Percentiles rank a stretch among this genome's conserved stretches.
phyloP scores from a whole-genome alignment of 2,113 vertebrate genomes.

The Phoxinus phoxinus region DNA sequence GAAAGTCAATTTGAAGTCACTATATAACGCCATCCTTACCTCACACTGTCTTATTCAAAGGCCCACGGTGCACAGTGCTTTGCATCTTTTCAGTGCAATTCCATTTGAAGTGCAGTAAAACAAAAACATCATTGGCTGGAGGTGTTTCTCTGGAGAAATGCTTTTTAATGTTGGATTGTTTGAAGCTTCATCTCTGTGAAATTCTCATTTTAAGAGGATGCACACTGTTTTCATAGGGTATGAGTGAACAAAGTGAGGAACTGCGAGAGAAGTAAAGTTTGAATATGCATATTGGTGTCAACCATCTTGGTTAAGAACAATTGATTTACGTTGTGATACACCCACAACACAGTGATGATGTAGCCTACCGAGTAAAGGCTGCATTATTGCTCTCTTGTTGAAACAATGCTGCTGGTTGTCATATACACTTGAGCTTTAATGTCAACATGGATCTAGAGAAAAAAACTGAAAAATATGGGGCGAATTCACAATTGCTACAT shows the following conservation, averaged over 20 bases:
- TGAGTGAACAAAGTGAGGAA: conserved; percentile 10
- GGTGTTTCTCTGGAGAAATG: conserved; percentile 41
- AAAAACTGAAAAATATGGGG: not conserved
- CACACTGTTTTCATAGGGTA: not conserved
- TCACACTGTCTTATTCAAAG: conserved; percentile 41
- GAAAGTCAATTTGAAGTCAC: conserved; percentile 40
- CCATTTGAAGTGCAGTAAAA: conserved; percentile 37
- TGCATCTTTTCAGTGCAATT: conserved; percentile 34
- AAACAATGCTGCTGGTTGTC: not conserved
- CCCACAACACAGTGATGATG: not conserved
- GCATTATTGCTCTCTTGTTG: not conserved
- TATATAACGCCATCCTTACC: conserved; percentile 38
- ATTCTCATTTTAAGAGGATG: conserved; percentile 27
- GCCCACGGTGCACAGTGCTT: not conserved
- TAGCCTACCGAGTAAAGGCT: not conserved
- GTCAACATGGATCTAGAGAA: not conserved
- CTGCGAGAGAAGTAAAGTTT: conserved; percentile 29
- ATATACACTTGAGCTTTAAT: not conserved
- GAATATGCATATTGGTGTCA: not conserved
- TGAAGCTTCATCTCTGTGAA: conserved; percentile 49
- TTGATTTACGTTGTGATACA: not conserved
- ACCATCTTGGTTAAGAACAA: not conserved
- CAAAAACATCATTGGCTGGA: conserved; percentile 27
- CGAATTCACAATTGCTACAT: not conserved
- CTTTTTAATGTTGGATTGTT: conserved; percentile 39